Evolutionary conservation across 2,888 invertebrate species (phyloP), one percentile per base, ranked within the genome.

Genomic region (Mythimna lalbum): DNA sequence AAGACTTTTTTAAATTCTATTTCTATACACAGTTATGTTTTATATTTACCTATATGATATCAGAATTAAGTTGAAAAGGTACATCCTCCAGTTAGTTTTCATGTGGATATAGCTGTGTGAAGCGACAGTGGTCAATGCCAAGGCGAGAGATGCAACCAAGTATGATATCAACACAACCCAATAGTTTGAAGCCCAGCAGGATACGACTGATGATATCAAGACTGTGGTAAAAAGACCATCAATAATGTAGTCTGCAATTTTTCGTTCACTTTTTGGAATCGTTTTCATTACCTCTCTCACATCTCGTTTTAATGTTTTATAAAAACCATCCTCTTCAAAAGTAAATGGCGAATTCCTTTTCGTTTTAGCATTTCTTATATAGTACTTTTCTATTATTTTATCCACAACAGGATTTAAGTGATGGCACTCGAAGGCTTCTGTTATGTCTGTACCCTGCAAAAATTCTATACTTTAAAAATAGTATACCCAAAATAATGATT

Each of bases 41-140:
- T 47, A 21, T 27, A n/a, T 0, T 69, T 87, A 97, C 97, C 97
- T 97, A 50, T 97, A 97, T 1, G 97, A 97, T 96, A 97, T 94
- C 69, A 97, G 86, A 17, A 96, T 95, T 52, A 98, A 91, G 83
- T 98, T 97, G 83, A 98, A 98, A 66, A 97, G 96, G 84, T 97
- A 97, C 98, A 98, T 98, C 73, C 98, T 96, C 96, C 98, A 98
- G 88, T 97, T 98, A 80, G 98, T 97, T 79, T 94, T 97, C 87
- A 97, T 97, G 88, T 98, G 98, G 78, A 98, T 97, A 88, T 97
- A 98, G 88, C 98, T 98, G 88, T 98, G 98, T 0, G 97, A 96
- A 1, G 96, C 96, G 5, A 97, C 96, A 0, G 96, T 91, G 0
- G 96, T 93, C 96, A 97, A 97, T 3, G 96, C 94, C 4, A 98